Evolutionary conservation across 2,113 vertebrate genomes (phyloP), one percentile per base, ranked within the genome.

Genomic region (Leptocoma aspasia): DNA sequence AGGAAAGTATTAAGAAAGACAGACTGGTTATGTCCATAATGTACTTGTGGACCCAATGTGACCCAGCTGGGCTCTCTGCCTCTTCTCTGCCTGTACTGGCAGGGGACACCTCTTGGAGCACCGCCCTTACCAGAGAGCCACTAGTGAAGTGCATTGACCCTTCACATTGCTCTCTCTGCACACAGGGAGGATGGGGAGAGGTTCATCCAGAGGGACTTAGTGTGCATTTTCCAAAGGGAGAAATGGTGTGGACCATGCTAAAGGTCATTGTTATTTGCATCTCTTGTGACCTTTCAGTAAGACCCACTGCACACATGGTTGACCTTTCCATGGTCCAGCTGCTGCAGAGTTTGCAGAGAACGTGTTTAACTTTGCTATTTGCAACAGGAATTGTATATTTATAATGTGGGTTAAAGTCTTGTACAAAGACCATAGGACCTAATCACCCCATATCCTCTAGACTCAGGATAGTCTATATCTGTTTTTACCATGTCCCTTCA

Each of bases 241-340:
- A 59, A 75, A 57, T 24, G 35, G 59, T 83, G 47, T 2, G 0
- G 47, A 54, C 35, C 27, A 52, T 0, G 0, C 13, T 92, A 78
- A 93, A 96, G 64, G 64, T 86, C 71, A 63, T 41, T 78, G 19
- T 31, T 95, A 68, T 96, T 96, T 95, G 52, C 73, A 90, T 47
- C 30, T 95, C 64, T 56, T 83, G 54, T 73, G 80, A 86, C 90
- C 71, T 97, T 97, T 96, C 50, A 78, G 23, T 89, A 93, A 95
- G 92, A 83, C 54, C 82, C 44, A 81, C 30, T 73, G 82, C 54
- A 94, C 76, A 97, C 79, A 83, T 10, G 16, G 26, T 23, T 94
- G 94, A 93, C 90, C 92, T 95, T 97, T 95, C 86, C 15, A 4
- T 27, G 26, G 93, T 94, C 94, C 92, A 94, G 90, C 37, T 90